These are phyloP conservation scores for Suillia variegata DNA, from an alignment of 2,888 invertebrate genomes.

Conservation along the genomic window DNA sequence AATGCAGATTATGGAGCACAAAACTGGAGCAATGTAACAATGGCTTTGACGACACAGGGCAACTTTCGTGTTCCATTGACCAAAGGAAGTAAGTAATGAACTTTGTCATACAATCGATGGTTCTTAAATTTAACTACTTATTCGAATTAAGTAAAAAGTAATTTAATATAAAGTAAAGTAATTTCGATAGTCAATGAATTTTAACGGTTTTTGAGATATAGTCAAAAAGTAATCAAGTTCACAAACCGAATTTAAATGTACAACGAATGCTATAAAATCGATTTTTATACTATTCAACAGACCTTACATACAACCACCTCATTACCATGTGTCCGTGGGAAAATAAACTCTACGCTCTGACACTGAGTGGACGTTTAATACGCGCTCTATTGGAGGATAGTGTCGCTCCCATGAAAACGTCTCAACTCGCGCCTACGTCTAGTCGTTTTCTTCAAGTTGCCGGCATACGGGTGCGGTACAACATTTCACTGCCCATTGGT, in stretches of 20 bases:
- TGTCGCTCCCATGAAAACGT: constrained; percentile 50
- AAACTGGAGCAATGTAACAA: constrained; percentile 71
- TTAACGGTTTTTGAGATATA: no score
- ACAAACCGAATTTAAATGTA: no score
- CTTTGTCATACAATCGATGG: no score
- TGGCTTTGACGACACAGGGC: constrained; percentile 72
- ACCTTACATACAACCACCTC: constrained; percentile 72
- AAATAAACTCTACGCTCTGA: constrained; percentile 75
- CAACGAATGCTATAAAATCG: background rate
- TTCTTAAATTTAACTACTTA: no score
- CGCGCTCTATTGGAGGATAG: constrained; percentile 68
- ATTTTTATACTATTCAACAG: no score
- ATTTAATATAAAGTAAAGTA: no score
- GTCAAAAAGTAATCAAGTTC: background rate
- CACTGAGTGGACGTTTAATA: constrained; percentile 70
- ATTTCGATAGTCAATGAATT: no score
- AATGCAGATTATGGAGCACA: constrained; percentile 44
- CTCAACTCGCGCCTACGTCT: constrained; percentile 30
- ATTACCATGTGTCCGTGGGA: constrained; percentile 76
- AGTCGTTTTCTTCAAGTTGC: constrained; percentile 64
- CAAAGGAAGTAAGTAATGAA: constrained; percentile 64
- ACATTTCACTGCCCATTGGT: constrained; percentile 66
- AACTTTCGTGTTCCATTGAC: constrained; percentile 72
- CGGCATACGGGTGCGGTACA: constrained; percentile 63
- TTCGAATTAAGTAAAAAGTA: no score